Base-by-base conservation (phyloP, 2,888 invertebrate genomes). In the Leptothorax acervorum region DNA sequence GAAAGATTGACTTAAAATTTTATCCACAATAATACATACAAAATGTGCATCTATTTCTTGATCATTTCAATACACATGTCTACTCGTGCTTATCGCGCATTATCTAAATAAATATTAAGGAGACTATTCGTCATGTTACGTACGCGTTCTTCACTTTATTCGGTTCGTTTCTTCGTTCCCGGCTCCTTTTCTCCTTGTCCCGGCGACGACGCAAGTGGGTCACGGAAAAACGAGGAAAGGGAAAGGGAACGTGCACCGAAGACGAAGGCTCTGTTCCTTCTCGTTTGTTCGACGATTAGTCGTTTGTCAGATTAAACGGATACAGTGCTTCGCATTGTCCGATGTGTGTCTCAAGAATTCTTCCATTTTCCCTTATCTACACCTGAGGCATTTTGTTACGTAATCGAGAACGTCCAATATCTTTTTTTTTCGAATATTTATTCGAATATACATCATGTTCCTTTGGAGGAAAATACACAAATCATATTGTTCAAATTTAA, bases 301-400 rank as follows among this genome's bases (percentile, higher is more conserved):
- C 48, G 48, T 48, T 63, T 75, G 28, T 63, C 48, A 75, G 48
- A 75, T 75, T 75, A 75, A 74, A 48, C 23, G 63, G 15, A 23
- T 62, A 57, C 31, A 55, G 18, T 45, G 45, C 28, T 15, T 39
- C 12, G 18, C 73, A 5, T 42, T 60, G 73, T 60, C 4, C 42
- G 8, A 15, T 6, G 42, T 60, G 3, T 23, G 9, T 73, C 39
- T 70, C 31, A 15, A n/a, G 35, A 53, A n/a, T 51, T 75, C 15
- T 35, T 35, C 15, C 2, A 18, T 39, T 63, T n/a, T 63, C n/a
- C 11, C 18, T 75, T 3, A 51, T 75, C 12, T 28, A 18, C 57
- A 57, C 57, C 53, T 60, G 18, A 39, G 12, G 31, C 28, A 15
- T 15, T 45, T 15, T 45, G 11, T 68, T 73, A 42, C 2, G 23